Conservation (phyloP, 2,797 vertebrate species). For the Leptodactylus fallax region DNA sequence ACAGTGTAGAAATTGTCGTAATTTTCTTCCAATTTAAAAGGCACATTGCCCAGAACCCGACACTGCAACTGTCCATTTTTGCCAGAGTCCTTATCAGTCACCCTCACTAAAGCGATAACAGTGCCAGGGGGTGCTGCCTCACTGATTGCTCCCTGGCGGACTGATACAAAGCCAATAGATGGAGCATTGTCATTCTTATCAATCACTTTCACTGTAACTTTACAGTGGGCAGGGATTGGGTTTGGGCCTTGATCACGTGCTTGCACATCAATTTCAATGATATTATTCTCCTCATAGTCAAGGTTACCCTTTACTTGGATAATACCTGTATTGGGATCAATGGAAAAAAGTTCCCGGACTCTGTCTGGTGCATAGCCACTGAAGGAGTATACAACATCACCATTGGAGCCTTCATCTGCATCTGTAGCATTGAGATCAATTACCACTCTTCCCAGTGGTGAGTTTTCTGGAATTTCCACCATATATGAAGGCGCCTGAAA, state of each 20-base stretch:
- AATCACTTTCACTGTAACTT: constrained; percentile 94
- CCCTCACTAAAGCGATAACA: constrained; percentile 94
- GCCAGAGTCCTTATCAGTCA: constrained; percentile 95
- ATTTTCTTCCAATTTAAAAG: constrained; percentile 96
- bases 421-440: constrained; percentile 97
- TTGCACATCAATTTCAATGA: constrained; percentile 96
- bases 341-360: constrained; percentile 94
- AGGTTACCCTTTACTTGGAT: constrained; percentile 96
- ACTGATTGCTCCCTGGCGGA: constrained; percentile 96
- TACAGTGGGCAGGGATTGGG: constrained; percentile 97
- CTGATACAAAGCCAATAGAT: constrained; percentile 94
- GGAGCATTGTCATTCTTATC: constrained; percentile 98
- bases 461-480: constrained; percentile 95
- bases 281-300: constrained; percentile 94
- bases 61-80: constrained; percentile 97
- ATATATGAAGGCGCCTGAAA: constrained; percentile 94
- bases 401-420: constrained; percentile 95
- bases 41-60: constrained; percentile 88
- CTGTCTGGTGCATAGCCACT: constrained; percentile 93
- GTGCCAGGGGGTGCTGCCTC: constrained; percentile 94
- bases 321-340: constrained; percentile 93
- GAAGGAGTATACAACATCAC: constrained; percentile 96
- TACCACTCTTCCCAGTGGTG: constrained; percentile 88
- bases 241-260: constrained; percentile 96
- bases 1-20: constrained; percentile 98